Evolutionary conservation across 2,797 vertebrate genomes (phyloP), one percentile per base, ranked within the genome.

Genomic region (Perodicticus potto): DNA sequence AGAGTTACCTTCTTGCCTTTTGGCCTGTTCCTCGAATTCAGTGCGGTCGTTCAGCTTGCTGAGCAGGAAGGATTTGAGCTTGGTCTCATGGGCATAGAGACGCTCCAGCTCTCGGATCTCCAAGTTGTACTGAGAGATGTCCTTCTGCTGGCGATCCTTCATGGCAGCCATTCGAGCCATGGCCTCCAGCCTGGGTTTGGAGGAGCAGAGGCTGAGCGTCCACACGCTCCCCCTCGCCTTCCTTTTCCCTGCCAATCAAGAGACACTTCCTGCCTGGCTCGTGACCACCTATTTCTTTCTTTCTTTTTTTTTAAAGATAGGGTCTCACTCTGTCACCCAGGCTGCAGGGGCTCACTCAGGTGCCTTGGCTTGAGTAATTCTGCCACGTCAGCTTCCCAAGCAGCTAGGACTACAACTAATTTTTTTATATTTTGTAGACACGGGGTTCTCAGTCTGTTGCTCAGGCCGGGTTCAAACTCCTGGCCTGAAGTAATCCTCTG

Each of bases 21-120:
- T 97, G 91, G 95, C 96, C 80, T 96, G 29, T 2, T 98, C 98
- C 87, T 98, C 97, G 3, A 97, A 5, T 2, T 95, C 70, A 0
- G 53, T 86, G 10, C 97, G 97, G 1, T 98, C 97, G 0, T 94
- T 97, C 8, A 91, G 57, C 43, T 98, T 98, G 96, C 97, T 0
- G 0, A 98, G 82, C 65, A 97, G 76, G 57, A 99, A 99, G 14
- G 92, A 95, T 16, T 98, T 98, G 82, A 98, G 96, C 17, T 97
- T 98, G 80, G 27, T 92, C 96, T 98, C 97, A 0, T 96, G 96
- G 14, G 80, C 91, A 0, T 97, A 91, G 57, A 96, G 16, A 0
- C 96, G 96, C 13, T 98, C 96, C 92, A 94, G 95, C 81, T 98
- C 97, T 10, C 97, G 97, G 95, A 98, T 87, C 97, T 98, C 97